Evolutionary conservation across 2,888 invertebrate genomes (phyloP).

Genomic region (Rhorus exstirpatorius): DNA sequence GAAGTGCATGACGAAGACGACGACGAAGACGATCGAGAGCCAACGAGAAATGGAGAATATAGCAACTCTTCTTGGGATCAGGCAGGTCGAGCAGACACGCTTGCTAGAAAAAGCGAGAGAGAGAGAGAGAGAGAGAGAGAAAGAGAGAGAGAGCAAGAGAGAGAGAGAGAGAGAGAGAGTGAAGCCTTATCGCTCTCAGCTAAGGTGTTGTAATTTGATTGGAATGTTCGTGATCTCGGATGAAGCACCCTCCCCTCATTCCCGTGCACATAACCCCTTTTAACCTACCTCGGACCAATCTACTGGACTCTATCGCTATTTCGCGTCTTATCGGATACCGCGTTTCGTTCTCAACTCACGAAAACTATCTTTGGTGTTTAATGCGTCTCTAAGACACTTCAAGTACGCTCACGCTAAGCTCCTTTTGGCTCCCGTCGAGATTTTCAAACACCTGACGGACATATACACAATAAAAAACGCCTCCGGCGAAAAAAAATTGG

Average conservation of each 20-base stretch:
- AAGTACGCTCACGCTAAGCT: constrained; percentile 9
- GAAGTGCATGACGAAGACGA: constrained; percentile 16
- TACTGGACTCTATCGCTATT: constrained; percentile 4
- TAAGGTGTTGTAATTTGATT: constrained; percentile 62
- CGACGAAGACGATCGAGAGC: constrained; percentile 25
- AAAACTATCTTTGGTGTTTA: constrained; percentile 30
- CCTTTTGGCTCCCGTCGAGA: background rate
- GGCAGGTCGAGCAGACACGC: constrained; percentile 51
- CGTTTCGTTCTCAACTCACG: constrained; percentile 30
- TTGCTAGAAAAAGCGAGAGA: constrained; percentile 31
- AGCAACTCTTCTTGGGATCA: constrained; percentile 22
- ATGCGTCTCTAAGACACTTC: background rate
- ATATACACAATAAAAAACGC: too few relatives aligned
- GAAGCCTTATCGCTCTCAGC: constrained; percentile 44
- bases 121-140: background rate
- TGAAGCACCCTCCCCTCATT: constrained; percentile 39
- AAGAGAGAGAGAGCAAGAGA: constrained; percentile 13
- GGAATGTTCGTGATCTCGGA: constrained; percentile 57
- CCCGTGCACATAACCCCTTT: constrained; percentile 18
- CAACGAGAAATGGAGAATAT: constrained; percentile 17
- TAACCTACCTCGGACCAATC: background rate
- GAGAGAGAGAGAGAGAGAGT: background rate
- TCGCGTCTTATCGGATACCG: constrained; percentile 47
- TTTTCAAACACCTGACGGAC: background rate
- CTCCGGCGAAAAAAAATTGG: too few relatives aligned